Percentiles rank a stretch among this genome's conserved stretches.
Conservation (phyloP, 2,797 vertebrate species). For the Falco biarmicus region DNA sequence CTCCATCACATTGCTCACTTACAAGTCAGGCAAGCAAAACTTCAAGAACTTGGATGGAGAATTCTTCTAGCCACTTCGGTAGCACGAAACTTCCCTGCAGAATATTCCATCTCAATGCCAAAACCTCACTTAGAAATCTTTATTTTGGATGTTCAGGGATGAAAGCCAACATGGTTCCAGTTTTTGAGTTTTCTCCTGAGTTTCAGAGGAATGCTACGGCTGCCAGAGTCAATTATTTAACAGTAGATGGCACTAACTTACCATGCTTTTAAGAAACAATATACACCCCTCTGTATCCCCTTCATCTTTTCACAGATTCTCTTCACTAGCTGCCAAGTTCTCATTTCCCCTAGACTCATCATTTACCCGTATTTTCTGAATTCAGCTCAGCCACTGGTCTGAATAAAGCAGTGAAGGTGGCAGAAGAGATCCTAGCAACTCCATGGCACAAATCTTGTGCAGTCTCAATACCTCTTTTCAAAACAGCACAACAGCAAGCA, state of each 20-base stretch:
- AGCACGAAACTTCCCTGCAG: neutral
- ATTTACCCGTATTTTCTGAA: neutral
- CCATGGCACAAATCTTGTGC: neutral
- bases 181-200: neutral
- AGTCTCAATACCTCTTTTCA: neutral
- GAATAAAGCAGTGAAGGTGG: neutral
- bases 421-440: neutral
- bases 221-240: constrained; percentile 35
- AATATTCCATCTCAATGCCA: neutral
- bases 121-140: neutral
- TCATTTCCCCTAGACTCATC: neutral
- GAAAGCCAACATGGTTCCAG: neutral
- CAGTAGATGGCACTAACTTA: constrained; percentile 71
- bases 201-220: neutral
- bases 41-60: neutral
- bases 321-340: neutral
- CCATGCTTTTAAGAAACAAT: constrained; percentile 20
- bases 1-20: neutral
- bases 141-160: neutral
- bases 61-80: neutral
- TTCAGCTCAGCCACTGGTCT: neutral
- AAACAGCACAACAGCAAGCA: neutral
- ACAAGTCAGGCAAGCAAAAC: neutral
- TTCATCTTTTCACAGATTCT: neutral
- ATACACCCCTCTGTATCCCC: neutral